Percentiles rank a stretch among this genome's conserved stretches.
Conservation (phyloP, 2,113 vertebrate genomes). For the Hyperopisus bebe region DNA sequence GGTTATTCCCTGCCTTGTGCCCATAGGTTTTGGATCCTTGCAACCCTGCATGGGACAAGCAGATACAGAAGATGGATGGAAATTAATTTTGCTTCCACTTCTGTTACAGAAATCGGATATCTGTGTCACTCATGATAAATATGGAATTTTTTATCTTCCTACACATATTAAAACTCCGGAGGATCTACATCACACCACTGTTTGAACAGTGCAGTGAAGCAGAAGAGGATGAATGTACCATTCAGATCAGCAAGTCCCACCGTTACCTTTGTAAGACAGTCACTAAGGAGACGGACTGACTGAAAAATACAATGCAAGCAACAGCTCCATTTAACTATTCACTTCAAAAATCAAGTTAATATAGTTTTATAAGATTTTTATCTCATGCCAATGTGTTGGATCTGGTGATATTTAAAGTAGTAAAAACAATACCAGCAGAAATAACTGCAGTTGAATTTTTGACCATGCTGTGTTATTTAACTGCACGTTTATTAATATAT, state of each 20-base stretch:
- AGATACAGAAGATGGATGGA: not conserved
- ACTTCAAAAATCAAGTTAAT: not conserved
- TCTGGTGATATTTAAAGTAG: not conserved
- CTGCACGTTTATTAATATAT: not conserved
- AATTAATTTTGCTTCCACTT: not conserved
- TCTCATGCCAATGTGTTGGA: not conserved
- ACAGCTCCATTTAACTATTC: not conserved
- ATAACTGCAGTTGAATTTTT: not conserved
- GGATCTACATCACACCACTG: not conserved
- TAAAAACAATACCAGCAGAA: not conserved
- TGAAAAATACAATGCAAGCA: not conserved
- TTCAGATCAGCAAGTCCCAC: not conserved
- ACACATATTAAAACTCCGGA: not conserved
- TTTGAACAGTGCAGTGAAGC: not conserved
- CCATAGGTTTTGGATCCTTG: not conserved
- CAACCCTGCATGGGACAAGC: not conserved
- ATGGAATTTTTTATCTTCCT: not conserved
- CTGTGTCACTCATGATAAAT: not conserved
- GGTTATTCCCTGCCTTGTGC: not conserved
- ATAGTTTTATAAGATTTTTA: not conserved
- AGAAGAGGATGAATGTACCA: not conserved
- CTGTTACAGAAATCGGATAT: not conserved
- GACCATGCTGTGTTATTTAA: not conserved
- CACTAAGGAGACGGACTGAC: not conserved
- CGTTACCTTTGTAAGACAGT: not conserved